Base-by-base conservation (phyloP, 2,797 vertebrate species). In the Buphagus erythrorhynchus region DNA sequence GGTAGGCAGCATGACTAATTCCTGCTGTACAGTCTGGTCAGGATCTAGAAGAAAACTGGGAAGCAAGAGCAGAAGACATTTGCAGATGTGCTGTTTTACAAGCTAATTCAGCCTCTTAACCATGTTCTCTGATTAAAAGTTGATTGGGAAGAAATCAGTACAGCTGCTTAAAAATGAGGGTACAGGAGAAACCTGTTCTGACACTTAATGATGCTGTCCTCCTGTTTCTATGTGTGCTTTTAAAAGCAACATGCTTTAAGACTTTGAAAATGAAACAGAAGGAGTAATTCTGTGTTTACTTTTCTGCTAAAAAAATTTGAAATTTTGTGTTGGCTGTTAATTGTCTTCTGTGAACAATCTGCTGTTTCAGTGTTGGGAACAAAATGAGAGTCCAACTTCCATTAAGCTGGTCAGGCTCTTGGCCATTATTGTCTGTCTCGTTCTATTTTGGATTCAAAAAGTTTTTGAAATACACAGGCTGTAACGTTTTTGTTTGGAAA, bases 341-440 rank as follows among this genome's bases (percentile, higher is more conserved):
- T 58, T 81, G 66, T 73, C 55, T 86, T 90, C 43, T 1, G 35
- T 72, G 85, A 89, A 76, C 1, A 11, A 51, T 86, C 66, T 86
- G 90, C 89, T 77, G 36, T 86, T 85, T 72, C 33, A 57, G 66
- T 72, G 38, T 17, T 45, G 79, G 35, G 85, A 94, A 65, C 59
- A 86, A 82, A 90, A 90, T 42, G 62, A 84, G 85, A 90, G 69
- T 59, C 76, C 59, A 71, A 36, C 43, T 94, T 86, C 73, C 40
- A 68, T 80, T 72, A 86, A 61, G 58, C 69, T 90, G 69, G 31
- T 89, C 75, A 92, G 89, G 94, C 93, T 93, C 76, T 84, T 92
- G 85, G 94, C 94, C 85, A 74, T 91, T 88, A 91, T 93, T 96
- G 96, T 94, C 90, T 94, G 55, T 68, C 92, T 94, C 1, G 2